Base-by-base conservation (phyloP, 2,113 vertebrate species). In the Hydrolagus affinis region DNA sequence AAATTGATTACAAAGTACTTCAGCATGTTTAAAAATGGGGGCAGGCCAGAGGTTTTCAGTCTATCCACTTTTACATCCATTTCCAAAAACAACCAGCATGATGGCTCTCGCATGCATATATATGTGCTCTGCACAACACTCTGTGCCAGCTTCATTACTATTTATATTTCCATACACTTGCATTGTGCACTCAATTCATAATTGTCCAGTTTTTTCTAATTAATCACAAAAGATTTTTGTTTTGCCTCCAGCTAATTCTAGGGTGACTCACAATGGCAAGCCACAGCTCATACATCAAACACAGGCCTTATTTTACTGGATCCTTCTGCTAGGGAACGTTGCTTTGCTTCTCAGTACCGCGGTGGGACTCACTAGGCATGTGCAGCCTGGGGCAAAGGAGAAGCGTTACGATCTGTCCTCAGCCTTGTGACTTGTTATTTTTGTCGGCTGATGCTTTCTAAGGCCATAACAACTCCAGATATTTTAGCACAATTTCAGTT, bases 141-240 rank as follows among this genome's bases (percentile, higher is more conserved):
- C 90, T 90, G 89, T 90, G 88, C 91, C 89, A 86, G 88, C 92
- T 94, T 94, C 93, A 93, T 95, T 95, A 93, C 91, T 94, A 94
- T 95, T 95, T 94, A 94, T 95, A 93, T 93, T 93, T 89, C 90
- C 91, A 66, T 91, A 88, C 89, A 75, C 93, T 91, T 92, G 89
- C 92, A 93, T 93, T 85, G 91, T 90, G 92, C 92, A 95, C 92
- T 92, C 94, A 89, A 92, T 94, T 95, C 93, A 93, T 96, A 95
- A 96, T 95, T 93, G 95, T 95, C 94, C 93, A 91, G 91, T 95
- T 95, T 95, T 44, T 96, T 94, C 94, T 94, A 96, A 95, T 96
- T 96, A 96, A 96, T 96, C 95, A 95, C 94, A 95, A 95, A 96
- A 95, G 92, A 95, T 94, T 95, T 95, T 95, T 95, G 93, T 95